phyloP scores from a whole-genome alignment of 64 coral and sea anemone genomes.

The Montipora foliosa region DNA sequence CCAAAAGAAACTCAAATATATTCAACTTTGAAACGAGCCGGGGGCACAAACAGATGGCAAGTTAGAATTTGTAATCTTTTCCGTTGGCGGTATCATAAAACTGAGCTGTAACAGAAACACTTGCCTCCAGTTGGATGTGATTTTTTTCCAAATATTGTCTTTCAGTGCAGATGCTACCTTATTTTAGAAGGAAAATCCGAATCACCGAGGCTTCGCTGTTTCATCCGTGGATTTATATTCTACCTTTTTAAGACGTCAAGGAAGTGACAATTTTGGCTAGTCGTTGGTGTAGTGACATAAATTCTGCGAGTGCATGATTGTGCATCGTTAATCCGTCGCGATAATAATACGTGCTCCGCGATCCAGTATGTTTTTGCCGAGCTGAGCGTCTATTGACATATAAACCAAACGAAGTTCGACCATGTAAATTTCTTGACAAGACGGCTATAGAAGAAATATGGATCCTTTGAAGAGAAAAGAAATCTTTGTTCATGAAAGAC shows the following conservation, averaged over 20 bases:
- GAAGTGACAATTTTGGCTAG: neutral
- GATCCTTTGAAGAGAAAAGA: conserved; percentile 18
- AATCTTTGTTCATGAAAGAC: conserved; percentile 23
- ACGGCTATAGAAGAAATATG: neutral
- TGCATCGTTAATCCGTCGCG: neutral
- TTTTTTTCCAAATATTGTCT: neutral
- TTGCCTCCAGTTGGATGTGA: neutral
- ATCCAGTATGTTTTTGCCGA: neutral
- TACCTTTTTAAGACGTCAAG: neutral
- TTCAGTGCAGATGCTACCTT: neutral
- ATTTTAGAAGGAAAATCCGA: neutral
- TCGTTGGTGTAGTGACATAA: neutral
- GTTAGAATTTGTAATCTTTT: neutral
- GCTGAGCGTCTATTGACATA: conserved; percentile 6
- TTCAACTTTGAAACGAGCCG: conserved; percentile 35
- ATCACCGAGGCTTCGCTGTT: neutral
- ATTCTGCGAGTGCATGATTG: neutral
- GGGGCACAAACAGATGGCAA: conserved; percentile 24
- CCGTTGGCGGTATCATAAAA: neutral
- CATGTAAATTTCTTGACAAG: neutral
- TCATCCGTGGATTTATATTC: neutral
- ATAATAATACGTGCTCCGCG: neutral
- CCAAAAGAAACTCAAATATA: conserved; percentile 35
- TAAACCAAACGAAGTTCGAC: neutral
- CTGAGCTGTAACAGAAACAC: neutral